Percentiles rank a stretch among this genome's conserved stretches.
These are phyloP conservation scores for Alloscopus bannaensis DNA, from an alignment of 2,888 invertebrate genomes.

Conservation along the genomic window DNA sequence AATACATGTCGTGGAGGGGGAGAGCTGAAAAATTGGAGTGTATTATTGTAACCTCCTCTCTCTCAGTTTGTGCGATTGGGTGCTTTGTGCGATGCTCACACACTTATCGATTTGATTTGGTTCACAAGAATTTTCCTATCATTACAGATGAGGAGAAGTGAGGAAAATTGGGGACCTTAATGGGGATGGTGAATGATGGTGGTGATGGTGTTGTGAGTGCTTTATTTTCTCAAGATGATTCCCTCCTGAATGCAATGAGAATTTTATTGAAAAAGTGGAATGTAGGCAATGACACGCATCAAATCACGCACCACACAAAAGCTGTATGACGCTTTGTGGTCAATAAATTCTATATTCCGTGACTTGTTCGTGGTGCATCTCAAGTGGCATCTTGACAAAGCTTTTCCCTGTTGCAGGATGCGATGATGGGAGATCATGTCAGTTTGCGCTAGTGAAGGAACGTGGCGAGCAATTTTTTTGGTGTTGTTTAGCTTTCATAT, in stretches of 20 bases:
- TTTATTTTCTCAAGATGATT: no score
- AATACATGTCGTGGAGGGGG: no score
- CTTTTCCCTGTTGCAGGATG: background rate
- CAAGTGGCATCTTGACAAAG: constrained; percentile 19
- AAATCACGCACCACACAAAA: constrained; percentile 61
- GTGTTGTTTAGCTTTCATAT: no score
- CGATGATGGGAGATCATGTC: background rate
- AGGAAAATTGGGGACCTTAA: no score
- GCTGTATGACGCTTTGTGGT: constrained; percentile 17
- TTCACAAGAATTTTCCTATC: constrained; percentile 46
- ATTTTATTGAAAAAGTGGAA: constrained; percentile 56
- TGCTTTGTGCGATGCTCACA: constrained; percentile 34
- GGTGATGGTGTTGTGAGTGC: no score
- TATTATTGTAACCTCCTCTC: background rate
- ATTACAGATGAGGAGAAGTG: constrained; percentile 36
- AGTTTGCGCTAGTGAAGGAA: background rate
- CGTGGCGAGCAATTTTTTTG: no score
- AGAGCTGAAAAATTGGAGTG: background rate
- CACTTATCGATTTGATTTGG: constrained; percentile 62
- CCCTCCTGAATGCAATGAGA: no score
- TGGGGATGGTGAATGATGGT: no score
- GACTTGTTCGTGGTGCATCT: constrained; percentile 25
- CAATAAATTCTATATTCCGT: constrained; percentile 48
- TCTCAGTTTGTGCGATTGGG: no score
- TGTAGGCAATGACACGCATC: constrained; percentile 50